Evolutionary conservation across 2,797 vertebrate species (phyloP).

Genomic region (Otolemur crassicaudatus): DNA sequence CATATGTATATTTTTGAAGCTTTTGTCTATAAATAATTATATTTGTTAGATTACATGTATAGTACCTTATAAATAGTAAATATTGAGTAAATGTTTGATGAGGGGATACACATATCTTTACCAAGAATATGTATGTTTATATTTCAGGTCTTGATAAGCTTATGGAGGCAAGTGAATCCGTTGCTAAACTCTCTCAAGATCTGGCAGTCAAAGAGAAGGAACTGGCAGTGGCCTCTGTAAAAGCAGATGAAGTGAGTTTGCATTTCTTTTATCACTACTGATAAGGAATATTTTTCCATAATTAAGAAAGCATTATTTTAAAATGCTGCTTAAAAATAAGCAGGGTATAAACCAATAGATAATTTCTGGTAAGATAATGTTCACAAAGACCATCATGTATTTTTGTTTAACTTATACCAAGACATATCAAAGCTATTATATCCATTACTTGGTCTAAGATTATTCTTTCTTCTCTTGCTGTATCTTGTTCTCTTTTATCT

Average conservation of each 20-base stretch:
- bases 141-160: slow-evolving; percentile 90
- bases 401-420: neutral
- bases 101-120: neutral
- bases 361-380: neutral
- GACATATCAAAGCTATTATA: neutral
- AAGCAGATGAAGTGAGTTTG: slow-evolving; percentile 91
- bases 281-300: neutral
- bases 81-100: neutral
- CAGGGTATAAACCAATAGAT: neutral
- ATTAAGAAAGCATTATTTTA: neutral
- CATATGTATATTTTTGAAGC: neutral
- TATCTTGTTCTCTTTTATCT: neutral
- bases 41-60: neutral
- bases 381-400: neutral
- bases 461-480: neutral
- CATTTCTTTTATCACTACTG: neutral
- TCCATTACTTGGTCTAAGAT: neutral
- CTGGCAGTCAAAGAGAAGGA: slow-evolving; percentile 92
- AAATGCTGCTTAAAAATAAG: neutral
- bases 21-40: neutral
- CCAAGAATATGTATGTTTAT: neutral
- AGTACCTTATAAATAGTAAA: neutral
- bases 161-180: slow-evolving; percentile 92
- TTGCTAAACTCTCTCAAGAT: slow-evolving; percentile 90
- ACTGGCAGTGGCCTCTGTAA: slow-evolving; percentile 90